These are phyloP conservation scores for Sarotherodon lohbergeri DNA, from an alignment of 2,113 vertebrate genomes.

Conservation along the genomic window DNA sequence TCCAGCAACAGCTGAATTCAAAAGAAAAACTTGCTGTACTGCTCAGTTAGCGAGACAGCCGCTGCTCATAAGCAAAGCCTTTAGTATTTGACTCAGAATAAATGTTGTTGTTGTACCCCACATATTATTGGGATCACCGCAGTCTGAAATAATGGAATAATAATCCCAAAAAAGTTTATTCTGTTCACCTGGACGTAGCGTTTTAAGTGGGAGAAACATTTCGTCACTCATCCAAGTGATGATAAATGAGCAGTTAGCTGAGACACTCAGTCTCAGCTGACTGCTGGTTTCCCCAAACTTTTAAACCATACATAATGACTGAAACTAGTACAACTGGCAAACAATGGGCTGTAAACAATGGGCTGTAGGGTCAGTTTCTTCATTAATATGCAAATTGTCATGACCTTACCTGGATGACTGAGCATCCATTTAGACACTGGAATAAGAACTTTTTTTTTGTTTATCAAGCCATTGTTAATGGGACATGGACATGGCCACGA, in stretches of 20 bases:
- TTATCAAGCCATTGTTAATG: not conserved
- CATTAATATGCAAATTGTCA: not conserved
- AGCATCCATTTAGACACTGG: not conserved
- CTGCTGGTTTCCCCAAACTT: not conserved
- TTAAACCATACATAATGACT: not conserved
- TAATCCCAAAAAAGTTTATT: not conserved
- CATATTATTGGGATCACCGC: not conserved
- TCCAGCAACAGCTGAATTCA: not conserved
- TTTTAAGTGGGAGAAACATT: not conserved
- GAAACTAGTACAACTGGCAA: not conserved
- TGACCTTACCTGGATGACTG: not conserved
- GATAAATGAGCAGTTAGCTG: not conserved
- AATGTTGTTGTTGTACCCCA: not conserved
- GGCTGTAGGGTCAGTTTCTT: not conserved
- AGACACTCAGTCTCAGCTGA: not conserved
- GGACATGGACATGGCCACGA: not conserved
- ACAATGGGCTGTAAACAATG: not conserved
- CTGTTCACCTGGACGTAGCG: not conserved
- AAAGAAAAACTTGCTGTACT: not conserved
- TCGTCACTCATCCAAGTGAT: not conserved
- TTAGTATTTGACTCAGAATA: not conserved
- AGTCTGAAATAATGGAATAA: not conserved
- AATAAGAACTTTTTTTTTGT: accelerated
- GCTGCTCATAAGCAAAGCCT: not conserved
- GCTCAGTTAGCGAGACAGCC: not conserved